Evolutionary conservation across 2,888 invertebrate genomes (phyloP), one percentile per base, ranked within the genome.

Genomic region (Gymnosoma rotundatum): DNA sequence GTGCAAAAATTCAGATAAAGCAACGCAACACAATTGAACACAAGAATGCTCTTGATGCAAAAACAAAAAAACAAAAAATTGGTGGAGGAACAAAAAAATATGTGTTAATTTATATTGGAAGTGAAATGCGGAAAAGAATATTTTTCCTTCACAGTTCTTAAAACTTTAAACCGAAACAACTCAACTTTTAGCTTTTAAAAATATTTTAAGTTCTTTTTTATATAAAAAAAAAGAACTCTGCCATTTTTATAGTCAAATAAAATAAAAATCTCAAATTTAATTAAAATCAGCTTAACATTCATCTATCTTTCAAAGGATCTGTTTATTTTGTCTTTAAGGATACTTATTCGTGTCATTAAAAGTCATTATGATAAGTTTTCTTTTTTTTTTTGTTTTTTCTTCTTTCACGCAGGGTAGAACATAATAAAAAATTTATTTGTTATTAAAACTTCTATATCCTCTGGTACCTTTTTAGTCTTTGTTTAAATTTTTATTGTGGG

Each of bases 391-490:
- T n/a, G n/a, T n/a, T n/a, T n/a, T n/a, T 36, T 16, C 14, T 32
- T 50, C 18, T 21, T 50, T 58, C 36, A 21, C 36, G 45, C 9
- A 45, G 42, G 42, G 58, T 16, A 21, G 54, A 21, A 50, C 42
- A 56, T 52, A 42, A 52, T 50, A 48, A 48, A 52, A 56, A 36
- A 61, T 14, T 14, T 69, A 78, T 72, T 81, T 84, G 64, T 81
- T 84, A 81, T 81, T 84, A 78, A 84, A 84, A 81, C 70, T 69
- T 60, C 72, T 69, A n/a, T 61, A 78, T 61, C 75, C 66, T 81
- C 16, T 18, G 81, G 70, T 58, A 58, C 58, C 70, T 76, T 82
- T 75, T 66, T 7, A 42, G 58, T 58, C 72, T 58, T 79, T 79
- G 52, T 79, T 73, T 73, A 67, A 66, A 12, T 79, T 79, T 73